Conservation (phyloP, 2,888 invertebrate species). For the Alviniconcha strummeri region DNA sequence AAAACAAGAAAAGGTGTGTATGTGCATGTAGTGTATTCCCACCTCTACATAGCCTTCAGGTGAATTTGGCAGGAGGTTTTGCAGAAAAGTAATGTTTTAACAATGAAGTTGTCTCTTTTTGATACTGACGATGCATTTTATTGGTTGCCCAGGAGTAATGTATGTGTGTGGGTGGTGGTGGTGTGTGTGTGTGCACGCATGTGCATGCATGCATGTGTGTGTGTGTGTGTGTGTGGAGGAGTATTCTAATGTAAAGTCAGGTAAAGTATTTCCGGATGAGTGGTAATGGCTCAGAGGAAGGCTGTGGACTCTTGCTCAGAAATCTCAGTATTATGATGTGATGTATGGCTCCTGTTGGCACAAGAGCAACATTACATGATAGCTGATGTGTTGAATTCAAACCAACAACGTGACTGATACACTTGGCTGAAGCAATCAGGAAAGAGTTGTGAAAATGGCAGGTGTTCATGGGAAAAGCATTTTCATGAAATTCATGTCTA, state of each 20-base stretch:
- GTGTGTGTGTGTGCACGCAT: background rate
- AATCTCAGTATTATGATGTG: background rate
- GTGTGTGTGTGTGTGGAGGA: background rate
- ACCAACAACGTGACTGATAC: background rate
- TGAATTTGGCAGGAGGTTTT: too few species aligned
- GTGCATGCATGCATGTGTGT: background rate
- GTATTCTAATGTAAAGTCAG: background rate
- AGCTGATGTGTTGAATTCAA: background rate
- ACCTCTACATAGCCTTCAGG: too few species aligned
- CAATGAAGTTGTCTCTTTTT: slow-evolving; percentile 6
- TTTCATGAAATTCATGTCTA: too few species aligned
- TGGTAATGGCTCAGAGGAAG: too few species aligned
- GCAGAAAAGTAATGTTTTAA: too few species aligned
- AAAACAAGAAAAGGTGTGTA: background rate
- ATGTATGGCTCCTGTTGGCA: background rate
- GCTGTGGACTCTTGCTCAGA: background rate
- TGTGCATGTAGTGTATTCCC: background rate
- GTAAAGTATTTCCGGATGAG: too few species aligned
- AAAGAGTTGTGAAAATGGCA: too few species aligned
- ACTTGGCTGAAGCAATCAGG: too few species aligned
- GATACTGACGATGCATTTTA: background rate
- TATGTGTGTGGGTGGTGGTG: background rate
- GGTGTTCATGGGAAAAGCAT: too few species aligned
- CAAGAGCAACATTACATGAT: background rate
- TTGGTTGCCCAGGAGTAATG: slow-evolving; percentile 9